Evolutionary conservation across 1,140 invertebrate genomes (phyloP), one percentile per base, ranked within the genome.

Genomic region (Halesus radiatus): DNA sequence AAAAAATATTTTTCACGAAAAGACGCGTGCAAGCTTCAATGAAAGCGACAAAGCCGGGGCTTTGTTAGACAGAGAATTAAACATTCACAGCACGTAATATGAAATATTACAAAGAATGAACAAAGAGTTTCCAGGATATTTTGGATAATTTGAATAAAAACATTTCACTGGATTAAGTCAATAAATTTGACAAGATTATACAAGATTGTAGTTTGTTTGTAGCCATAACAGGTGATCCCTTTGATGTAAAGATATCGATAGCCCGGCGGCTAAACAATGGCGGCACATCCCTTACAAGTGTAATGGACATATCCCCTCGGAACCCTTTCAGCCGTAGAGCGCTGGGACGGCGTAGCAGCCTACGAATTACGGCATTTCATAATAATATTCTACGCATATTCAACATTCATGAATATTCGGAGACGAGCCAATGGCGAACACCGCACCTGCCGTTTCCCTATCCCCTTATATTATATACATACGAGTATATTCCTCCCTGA

Each of bases 361-460:
- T 68, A 58, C 68, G 76, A 83, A 80, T 82, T 82, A 78, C 78
- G 78, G 81, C 79, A 70, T 79, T 75, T 79, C 79, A 64, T 70
- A 70, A 78, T 81, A 83, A 80, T 81, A 73, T 83, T 79, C 58
- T 75, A 56, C 52, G 72, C 72, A 58, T 58, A 75, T 75, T 58
- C 72, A 75, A 64, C 58, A 50, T 76, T 76, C 78, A 76, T 54
- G 64, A n/a, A n/a, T n/a, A n/a, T n/a, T n/a, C 64, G 45, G 60
- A 79, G 76, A 80, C 66, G 76, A 64, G 56, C 82, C 82, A 83
- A 83, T 83, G 76, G 82, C 80, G 74, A 64, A 60, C 64, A 45
- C 64, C 75, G 80, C 82, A 83, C 82, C 82, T 83, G 82, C 80
- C 78, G 82, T 50, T 56, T 62, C 77, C 58, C 80, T 54, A 45